Conservation (phyloP, 2,888 invertebrate species). For the Arctia plantaginis region DNA sequence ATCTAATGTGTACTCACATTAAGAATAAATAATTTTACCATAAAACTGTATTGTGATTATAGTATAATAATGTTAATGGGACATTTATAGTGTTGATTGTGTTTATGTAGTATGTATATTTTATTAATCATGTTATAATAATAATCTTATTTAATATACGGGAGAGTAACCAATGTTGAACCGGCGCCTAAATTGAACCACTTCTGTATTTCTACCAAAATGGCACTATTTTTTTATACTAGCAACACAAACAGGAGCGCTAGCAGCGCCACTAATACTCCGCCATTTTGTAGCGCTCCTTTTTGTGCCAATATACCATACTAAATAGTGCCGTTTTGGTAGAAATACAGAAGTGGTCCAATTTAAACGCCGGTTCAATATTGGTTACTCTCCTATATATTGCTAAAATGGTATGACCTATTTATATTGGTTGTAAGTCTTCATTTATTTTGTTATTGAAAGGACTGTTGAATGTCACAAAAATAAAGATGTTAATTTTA, state of each 20-base stretch:
- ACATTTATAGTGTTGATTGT: not conserved
- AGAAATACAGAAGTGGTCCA: too few species aligned
- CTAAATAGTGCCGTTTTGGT: too few species aligned
- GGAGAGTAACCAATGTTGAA: too few species aligned
- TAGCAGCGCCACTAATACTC: too few species aligned
- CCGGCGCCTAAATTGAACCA: too few species aligned
- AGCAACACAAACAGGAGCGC: too few species aligned
- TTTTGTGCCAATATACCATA: too few species aligned
- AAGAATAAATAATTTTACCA: not conserved
- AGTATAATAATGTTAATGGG: not conserved
- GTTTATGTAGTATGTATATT: not conserved
- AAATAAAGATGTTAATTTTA: not conserved
- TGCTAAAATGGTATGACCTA: not conserved
- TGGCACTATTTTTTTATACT: too few species aligned
- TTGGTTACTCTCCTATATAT: too few species aligned
- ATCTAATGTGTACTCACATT: not conserved
- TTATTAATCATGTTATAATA: not conserved
- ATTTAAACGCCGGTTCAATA: too few species aligned
- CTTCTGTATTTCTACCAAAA: too few species aligned
- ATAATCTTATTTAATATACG: not conserved
- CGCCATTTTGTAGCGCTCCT: too few species aligned
- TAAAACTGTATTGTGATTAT: not conserved
- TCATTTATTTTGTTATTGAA: not conserved
- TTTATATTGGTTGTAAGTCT: not conserved
- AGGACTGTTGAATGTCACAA: not conserved